Evolutionary conservation across 2,888 invertebrate species (phyloP).

Genomic region (Luperina nickerlii): DNA sequence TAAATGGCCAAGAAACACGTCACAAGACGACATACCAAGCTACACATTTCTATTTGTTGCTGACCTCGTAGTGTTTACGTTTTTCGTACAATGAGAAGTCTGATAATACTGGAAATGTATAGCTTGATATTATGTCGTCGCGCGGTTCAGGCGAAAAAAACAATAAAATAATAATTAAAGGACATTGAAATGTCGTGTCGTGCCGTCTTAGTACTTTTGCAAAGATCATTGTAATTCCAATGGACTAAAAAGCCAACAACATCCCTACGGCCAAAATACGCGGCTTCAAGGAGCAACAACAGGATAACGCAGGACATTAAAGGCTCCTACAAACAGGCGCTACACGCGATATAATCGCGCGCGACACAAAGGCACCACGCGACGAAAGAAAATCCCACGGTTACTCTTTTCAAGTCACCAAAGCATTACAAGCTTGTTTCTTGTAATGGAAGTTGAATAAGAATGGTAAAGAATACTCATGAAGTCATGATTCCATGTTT

Average conservation of each 20-base stretch:
- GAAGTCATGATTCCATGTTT: too few relatives aligned
- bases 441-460: background rate
- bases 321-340: too few relatives aligned
- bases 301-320: background rate
- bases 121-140: too few relatives aligned
- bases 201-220: too few relatives aligned
- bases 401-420: conserved; percentile 3
- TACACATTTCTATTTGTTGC: background rate
- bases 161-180: background rate
- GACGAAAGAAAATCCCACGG: conserved; percentile 16
- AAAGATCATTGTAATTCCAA: background rate
- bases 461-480: background rate
- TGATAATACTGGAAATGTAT: background rate
- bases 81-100: too few relatives aligned
- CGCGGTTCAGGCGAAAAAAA: background rate
- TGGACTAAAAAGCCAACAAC: background rate
- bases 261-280: background rate
- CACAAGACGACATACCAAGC: background rate
- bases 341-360: too few relatives aligned
- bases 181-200: background rate
- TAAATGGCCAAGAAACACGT: background rate
- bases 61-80: too few relatives aligned
- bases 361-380: too few relatives aligned
- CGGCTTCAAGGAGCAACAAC: background rate
- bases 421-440: background rate